Conservation (phyloP, 2,113 vertebrate genomes). For the Glaucidium brasilianum region DNA sequence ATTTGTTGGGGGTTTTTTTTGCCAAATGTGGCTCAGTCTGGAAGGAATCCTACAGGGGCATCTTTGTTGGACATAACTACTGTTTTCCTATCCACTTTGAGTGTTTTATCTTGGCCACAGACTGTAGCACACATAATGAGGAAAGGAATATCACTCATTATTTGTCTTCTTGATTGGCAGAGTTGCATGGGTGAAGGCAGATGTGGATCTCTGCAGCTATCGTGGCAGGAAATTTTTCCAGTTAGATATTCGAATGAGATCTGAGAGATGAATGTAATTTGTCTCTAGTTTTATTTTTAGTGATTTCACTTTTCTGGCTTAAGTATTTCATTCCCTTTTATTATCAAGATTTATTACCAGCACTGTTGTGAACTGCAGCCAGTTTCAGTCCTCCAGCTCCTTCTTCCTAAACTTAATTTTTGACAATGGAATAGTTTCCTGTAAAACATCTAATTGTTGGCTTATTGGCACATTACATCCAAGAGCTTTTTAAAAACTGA, state of each 20-base stretch:
- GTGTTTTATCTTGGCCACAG: neutral
- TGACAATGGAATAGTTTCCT: conserved; percentile 55
- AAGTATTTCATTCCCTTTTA: conserved; percentile 33
- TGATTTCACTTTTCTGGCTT: conserved; percentile 52
- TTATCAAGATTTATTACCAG: conserved; percentile 51
- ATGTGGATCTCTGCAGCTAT: neutral
- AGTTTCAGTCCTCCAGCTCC: conserved; percentile 1
- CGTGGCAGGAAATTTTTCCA: neutral
- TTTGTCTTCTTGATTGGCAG: neutral
- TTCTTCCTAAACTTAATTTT: conserved; percentile 54
- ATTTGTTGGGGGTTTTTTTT: neutral
- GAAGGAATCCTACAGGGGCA: neutral
- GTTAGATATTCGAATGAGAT: neutral
- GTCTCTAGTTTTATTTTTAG: conserved; percentile 52
- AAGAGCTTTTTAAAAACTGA: neutral
- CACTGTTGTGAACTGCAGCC: conserved; percentile 14
- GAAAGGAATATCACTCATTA: neutral
- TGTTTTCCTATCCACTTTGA: neutral
- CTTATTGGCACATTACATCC: neutral
- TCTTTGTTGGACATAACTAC: neutral
- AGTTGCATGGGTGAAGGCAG: neutral
- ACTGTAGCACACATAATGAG: neutral
- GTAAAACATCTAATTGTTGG: conserved; percentile 20
- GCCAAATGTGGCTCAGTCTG: neutral
- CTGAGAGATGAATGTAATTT: conserved; percentile 12